Evolutionary conservation across 1,140 invertebrate species (phyloP).

Genomic region (Sycophaga agraensis): DNA sequence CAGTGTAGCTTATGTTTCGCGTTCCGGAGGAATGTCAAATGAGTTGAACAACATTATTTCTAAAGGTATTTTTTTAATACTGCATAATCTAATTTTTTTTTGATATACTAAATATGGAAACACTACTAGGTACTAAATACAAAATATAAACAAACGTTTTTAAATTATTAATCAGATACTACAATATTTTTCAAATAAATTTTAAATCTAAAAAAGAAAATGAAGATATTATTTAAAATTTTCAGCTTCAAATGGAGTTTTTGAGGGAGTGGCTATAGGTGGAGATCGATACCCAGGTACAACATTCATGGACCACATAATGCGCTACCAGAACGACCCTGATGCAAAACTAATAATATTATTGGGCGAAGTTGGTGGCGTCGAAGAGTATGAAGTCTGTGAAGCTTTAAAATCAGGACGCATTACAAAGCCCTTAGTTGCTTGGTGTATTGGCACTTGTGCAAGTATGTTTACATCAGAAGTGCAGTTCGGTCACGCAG

Average conservation of each 20-base stretch:
- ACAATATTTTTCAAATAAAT: no score
- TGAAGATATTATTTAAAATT: neutral
- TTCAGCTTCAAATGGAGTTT: slow-evolving; percentile 91
- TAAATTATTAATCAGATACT: no score
- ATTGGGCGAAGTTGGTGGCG: slow-evolving; percentile 96
- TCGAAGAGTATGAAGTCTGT: slow-evolving; percentile 98
- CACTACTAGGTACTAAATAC: no score
- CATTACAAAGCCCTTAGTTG: slow-evolving; percentile 93
- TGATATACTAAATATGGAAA: no score
- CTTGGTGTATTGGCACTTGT: slow-evolving; percentile 98
- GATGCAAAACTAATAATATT: slow-evolving; percentile 94
- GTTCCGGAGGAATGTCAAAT: slow-evolving; percentile 99
- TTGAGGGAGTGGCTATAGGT: slow-evolving; percentile 98
- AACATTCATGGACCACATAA: slow-evolving; percentile 97
- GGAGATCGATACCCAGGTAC: slow-evolving; percentile 98
- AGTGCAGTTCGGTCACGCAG: slow-evolving; percentile 99
- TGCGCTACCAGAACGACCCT: slow-evolving; percentile 77
- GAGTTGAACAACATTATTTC: slow-evolving; percentile 99
- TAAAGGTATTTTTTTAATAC: no score
- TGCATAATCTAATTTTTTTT: no score
- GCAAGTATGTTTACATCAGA: slow-evolving; percentile 93
- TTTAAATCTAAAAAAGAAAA: no score
- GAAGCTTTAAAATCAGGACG: slow-evolving; percentile 77
- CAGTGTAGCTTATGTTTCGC: slow-evolving; percentile 96
- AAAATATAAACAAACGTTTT: no score